Evolutionary conservation across 2,888 invertebrate species (phyloP).

Genomic region (Amblyteles armatorius): DNA sequence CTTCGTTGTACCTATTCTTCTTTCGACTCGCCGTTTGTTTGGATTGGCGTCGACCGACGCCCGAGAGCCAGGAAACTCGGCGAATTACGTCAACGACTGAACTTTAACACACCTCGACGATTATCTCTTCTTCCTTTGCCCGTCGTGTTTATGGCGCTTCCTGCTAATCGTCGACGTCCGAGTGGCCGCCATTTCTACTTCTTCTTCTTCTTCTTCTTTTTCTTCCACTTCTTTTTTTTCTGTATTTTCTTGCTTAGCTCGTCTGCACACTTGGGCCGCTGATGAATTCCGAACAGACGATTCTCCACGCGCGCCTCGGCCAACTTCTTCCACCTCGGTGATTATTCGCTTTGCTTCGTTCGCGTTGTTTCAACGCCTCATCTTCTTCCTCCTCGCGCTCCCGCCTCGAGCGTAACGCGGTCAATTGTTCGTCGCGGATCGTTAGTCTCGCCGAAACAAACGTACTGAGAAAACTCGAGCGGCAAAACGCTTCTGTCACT

Average conservation of each 20-base stretch:
- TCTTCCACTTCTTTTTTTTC: neutral
- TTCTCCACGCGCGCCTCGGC: constrained; percentile 23
- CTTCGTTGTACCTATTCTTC: constrained; percentile 46
- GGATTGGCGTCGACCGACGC: constrained; percentile 69
- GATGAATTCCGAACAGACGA: constrained; percentile 5
- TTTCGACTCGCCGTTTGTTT: constrained; percentile 73
- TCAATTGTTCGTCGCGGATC: constrained; percentile 17
- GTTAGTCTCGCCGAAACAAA: constrained; percentile 22
- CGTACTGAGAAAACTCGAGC: constrained; percentile 16
- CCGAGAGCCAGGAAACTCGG: constrained; percentile 22
- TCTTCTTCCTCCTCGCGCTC: constrained; percentile 9
- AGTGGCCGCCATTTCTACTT: neutral
- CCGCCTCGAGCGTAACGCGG: neutral
- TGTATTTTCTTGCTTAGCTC: neutral
- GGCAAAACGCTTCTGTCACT: constrained; percentile 32
- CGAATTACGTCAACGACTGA: constrained; percentile 38
- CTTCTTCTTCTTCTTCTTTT: neutral
- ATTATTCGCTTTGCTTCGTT: constrained; percentile 35
- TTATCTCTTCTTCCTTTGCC: constrained; percentile 17
- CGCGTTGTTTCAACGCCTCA: neutral
- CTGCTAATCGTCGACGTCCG: neutral
- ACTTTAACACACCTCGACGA: constrained; percentile 20
- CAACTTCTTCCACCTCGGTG: constrained; percentile 30
- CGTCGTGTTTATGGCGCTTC: constrained; percentile 4
- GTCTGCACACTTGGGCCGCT: neutral